Evolutionary conservation across 2,888 invertebrate species (phyloP).

Genomic region (Ennomos fuscantarius): DNA sequence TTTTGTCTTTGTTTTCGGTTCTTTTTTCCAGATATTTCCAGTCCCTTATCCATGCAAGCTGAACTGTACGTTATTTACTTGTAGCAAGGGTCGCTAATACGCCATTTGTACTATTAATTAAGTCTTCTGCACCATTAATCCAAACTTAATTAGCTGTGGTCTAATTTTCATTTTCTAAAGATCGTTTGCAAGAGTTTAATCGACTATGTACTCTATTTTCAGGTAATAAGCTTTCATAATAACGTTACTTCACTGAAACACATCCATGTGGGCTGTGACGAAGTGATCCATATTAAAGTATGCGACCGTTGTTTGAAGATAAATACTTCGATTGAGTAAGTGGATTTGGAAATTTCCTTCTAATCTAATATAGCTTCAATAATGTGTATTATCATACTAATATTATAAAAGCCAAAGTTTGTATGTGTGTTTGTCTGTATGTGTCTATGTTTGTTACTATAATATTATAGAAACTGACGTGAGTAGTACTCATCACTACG

Average conservation of each 20-base stretch:
- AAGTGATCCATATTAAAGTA: conserved; percentile 90
- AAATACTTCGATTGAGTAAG: conserved; percentile 52
- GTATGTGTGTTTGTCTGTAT: no score
- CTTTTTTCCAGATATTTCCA: no score
- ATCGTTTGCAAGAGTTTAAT: conserved; percentile 1
- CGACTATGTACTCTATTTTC: conserved; percentile 40
- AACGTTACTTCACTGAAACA: conserved; percentile 57
- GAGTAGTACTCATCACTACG: no score
- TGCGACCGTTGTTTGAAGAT: conserved; percentile 83
- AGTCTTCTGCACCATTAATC: no score
- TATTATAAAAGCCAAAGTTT: no score
- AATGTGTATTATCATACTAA: no score
- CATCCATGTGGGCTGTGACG: conserved; percentile 93
- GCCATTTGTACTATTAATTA: no score
- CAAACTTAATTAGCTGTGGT: conserved; percentile 2
- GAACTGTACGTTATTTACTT: not conserved
- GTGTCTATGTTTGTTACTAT: no score
- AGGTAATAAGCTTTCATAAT: conserved; percentile 71
- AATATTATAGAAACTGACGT: no score
- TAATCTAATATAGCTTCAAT: not conserved
- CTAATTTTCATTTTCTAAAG: conserved; percentile 6
- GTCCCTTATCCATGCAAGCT: not conserved
- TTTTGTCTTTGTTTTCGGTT: no score
- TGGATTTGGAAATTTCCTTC: conserved; percentile 24
- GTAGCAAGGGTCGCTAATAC: no score